Conservation (phyloP, 1,140 invertebrate species). For the Ceratoteleas bidentatus region DNA sequence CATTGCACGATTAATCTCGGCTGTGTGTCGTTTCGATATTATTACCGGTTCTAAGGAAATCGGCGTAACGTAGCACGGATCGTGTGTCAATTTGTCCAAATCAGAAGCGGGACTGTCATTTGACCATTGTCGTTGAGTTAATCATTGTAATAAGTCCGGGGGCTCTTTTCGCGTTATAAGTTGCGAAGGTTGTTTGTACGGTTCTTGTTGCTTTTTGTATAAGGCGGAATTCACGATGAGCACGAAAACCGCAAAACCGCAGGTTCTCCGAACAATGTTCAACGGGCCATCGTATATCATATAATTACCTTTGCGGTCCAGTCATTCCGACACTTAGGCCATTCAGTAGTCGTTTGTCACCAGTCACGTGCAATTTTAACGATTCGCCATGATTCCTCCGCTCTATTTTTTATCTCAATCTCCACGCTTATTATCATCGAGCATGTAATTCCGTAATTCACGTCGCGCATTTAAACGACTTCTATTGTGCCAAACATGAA, state of each 20-base stretch:
- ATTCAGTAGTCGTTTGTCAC: slow-evolving; percentile 79
- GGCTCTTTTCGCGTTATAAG: slow-evolving; percentile 16
- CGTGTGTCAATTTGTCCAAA: slow-evolving; percentile 33
- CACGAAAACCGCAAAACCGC: slow-evolving; percentile 80
- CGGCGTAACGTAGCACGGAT: background rate
- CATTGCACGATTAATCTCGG: slow-evolving; percentile 3
- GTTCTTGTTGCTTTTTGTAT: slow-evolving; percentile 35
- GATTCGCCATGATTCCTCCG: slow-evolving; percentile 23
- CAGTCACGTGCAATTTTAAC: slow-evolving; percentile 66
- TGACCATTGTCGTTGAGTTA: no score
- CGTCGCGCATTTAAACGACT: background rate
- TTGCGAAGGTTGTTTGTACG: slow-evolving; percentile 39
- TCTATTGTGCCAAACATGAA: background rate
- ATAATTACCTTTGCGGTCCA: slow-evolving; percentile 80
- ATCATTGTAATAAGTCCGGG: slow-evolving; percentile 32
- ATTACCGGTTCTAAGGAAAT: no score
- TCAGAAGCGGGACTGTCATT: no score
- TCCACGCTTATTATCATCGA: slow-evolving; percentile 14
- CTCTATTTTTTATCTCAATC: slow-evolving; percentile 27
- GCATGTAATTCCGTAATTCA: slow-evolving; percentile 18
- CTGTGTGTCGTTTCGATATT: no score
- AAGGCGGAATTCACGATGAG: slow-evolving; percentile 55
- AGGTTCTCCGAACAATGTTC: slow-evolving; percentile 77
- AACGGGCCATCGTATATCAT: slow-evolving; percentile 78
- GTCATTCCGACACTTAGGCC: slow-evolving; percentile 77